phyloP scores from a whole-genome alignment of 2,113 vertebrate genomes.

The Caranx ignobilis region DNA sequence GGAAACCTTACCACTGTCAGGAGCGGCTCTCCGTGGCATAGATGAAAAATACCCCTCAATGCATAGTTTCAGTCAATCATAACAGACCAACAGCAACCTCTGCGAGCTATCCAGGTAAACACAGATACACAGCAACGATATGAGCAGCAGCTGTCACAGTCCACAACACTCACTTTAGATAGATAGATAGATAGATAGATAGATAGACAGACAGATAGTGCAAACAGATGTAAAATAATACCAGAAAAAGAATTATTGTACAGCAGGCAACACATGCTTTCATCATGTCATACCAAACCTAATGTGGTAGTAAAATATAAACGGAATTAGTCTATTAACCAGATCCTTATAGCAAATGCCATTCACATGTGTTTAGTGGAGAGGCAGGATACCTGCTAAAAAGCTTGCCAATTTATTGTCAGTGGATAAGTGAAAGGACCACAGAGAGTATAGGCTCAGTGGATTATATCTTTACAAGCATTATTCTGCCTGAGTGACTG shows the following conservation, averaged over 20 bases:
- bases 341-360: conserved; percentile 44
- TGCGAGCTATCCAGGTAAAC: conserved; percentile 85
- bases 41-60: conserved; percentile 84
- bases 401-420: conserved; percentile 65
- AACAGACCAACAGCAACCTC: conserved; percentile 83
- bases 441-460: conserved; percentile 67
- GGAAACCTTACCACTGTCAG: conserved; percentile 81
- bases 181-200: conserved; percentile 65
- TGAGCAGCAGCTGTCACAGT: conserved; percentile 61
- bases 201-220: conserved; percentile 51
- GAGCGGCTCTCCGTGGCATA: conserved; percentile 73
- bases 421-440: conserved; percentile 61
- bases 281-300: conserved; percentile 22
- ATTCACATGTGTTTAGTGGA: conserved; percentile 50
- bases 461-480: conserved; percentile 78
- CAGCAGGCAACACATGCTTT: conserved; percentile 6
- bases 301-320: conserved; percentile 45
- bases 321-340: conserved; percentile 49
- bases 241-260: not conserved
- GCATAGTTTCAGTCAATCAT: conserved; percentile 84
- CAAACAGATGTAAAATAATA: conserved; percentile 35
- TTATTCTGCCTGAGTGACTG: conserved; percentile 78
- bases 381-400: conserved; percentile 67
- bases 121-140: conserved; percentile 78
- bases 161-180: conserved; percentile 3